Evolutionary conservation across 2,113 vertebrate genomes (phyloP).

Genomic region (Poicephalus meyeri): DNA sequence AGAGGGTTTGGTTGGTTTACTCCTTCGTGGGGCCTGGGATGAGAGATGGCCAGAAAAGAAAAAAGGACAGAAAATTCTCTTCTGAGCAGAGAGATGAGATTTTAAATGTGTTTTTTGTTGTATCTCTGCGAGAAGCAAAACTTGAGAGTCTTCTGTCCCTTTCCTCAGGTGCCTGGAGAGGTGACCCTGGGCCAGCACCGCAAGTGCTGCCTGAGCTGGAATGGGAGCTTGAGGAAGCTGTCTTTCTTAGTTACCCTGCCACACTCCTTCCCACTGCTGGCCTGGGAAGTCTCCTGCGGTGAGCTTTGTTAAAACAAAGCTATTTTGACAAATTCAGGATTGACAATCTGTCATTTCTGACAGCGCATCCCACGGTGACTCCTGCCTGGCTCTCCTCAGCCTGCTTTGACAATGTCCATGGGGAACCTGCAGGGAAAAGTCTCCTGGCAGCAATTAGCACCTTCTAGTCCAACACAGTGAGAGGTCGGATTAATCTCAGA

Average conservation of each 20-base stretch:
- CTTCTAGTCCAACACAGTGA: background rate
- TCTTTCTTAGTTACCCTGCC: background rate
- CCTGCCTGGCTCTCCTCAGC: background rate
- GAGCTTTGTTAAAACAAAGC: background rate
- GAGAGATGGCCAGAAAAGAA: background rate
- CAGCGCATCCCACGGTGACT: background rate
- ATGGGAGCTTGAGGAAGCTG: background rate
- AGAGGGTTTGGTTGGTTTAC: background rate
- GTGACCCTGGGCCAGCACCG: background rate
- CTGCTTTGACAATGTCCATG: background rate
- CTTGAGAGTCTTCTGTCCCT: background rate
- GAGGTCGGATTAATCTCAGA: background rate
- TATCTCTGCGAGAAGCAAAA: background rate
- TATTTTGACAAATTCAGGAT: background rate
- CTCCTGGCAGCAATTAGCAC: background rate
- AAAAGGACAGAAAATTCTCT: background rate
- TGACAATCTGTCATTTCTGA: background rate
- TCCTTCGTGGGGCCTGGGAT: background rate
- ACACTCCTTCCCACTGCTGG: background rate
- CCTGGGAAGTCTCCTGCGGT: background rate
- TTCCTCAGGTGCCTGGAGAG: background rate
- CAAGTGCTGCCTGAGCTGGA: background rate
- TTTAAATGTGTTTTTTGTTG: background rate
- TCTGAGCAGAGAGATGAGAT: background rate
- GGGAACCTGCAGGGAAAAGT: background rate